A percentile compares a stretch with the other conserved stretches of the same genome.
Conservation (phyloP, 2,888 invertebrate genomes). For the Melinaea marsaeus region DNA sequence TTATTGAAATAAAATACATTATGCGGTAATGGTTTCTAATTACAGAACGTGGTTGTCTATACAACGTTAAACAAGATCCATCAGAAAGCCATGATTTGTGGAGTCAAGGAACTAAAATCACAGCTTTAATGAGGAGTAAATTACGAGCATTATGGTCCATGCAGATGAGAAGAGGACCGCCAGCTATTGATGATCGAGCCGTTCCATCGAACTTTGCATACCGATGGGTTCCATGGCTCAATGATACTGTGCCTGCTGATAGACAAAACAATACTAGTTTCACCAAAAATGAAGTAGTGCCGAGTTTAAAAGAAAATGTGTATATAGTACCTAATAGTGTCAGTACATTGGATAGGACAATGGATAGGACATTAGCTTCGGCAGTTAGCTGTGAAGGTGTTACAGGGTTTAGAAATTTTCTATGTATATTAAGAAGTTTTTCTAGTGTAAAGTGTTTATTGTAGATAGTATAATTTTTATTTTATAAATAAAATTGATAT, state of each 20-base stretch:
- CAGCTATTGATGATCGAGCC: slow-evolving; percentile 72
- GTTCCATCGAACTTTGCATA: slow-evolving; percentile 85
- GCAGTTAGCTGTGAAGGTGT: slow-evolving; percentile 53
- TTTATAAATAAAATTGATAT: slow-evolving; percentile 12
- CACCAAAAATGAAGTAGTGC: slow-evolving; percentile 6
- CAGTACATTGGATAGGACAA: background rate
- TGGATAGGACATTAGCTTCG: slow-evolving; percentile 42
- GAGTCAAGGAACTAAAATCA: slow-evolving; percentile 72
- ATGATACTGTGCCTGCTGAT: slow-evolving; percentile 23
- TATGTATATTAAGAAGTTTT: slow-evolving; percentile 61
- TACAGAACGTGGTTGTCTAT: slow-evolving; percentile 82
- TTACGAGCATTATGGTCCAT: slow-evolving; percentile 63
- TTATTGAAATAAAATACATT: background rate
- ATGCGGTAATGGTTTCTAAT: slow-evolving; percentile 23
- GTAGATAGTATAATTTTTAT: slow-evolving; percentile 3
- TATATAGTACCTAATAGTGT: slow-evolving; percentile 3
- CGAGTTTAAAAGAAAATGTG: slow-evolving; percentile 2
- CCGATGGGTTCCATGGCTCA: slow-evolving; percentile 82
- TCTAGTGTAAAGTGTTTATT: slow-evolving; percentile 37
- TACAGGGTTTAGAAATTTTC: slow-evolving; percentile 57
- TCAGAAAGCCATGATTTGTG: slow-evolving; percentile 86
- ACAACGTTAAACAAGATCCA: slow-evolving; percentile 87
- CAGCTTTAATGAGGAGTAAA: slow-evolving; percentile 55
- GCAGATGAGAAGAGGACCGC: slow-evolving; percentile 67
- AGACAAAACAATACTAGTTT: slow-evolving; percentile 9